Percentiles rank a stretch among this genome's conserved stretches.
phyloP scores from a whole-genome alignment of 2,888 invertebrate species.

The Craniophora ligustri region DNA sequence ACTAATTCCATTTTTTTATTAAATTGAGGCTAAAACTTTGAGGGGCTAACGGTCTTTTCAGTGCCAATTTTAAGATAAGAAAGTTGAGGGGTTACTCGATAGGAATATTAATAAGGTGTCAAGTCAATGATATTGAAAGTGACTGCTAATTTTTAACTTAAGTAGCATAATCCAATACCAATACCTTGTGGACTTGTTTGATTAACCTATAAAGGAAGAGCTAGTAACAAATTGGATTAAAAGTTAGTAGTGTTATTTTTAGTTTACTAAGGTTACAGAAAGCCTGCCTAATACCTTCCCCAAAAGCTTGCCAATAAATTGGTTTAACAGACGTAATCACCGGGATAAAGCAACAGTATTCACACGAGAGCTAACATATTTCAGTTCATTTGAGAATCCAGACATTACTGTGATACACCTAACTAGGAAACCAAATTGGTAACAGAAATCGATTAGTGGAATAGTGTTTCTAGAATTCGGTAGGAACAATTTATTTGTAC shows the following conservation, averaged over 20 bases:
- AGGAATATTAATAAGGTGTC: not conserved
- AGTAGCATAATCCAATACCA: too few species aligned
- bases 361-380: conserved; percentile 24
- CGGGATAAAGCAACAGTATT: conserved; percentile 26
- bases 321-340: conserved; percentile 36
- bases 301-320: conserved; percentile 33
- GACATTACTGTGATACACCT: conserved; percentile 12
- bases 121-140: not conserved
- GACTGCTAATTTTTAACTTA: not conserved
- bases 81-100: not conserved
- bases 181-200: too few species aligned
- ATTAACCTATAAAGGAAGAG: too few species aligned
- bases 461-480: conserved; percentile 33
- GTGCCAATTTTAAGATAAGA: not conserved
- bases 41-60: too few species aligned
- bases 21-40: too few species aligned
- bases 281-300: conserved; percentile 24
- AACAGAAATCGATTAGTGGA: conserved; percentile 33
- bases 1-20: not conserved
- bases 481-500: conserved; percentile 56
- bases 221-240: too few species aligned
- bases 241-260: too few species aligned
- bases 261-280: conserved; percentile 17
- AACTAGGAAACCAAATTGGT: conserved; percentile 18
- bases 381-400: conserved; percentile 30